Evolutionary conservation across 2,113 vertebrate genomes (phyloP), one percentile per base, ranked within the genome.

Genomic region (Grallaria varia): DNA sequence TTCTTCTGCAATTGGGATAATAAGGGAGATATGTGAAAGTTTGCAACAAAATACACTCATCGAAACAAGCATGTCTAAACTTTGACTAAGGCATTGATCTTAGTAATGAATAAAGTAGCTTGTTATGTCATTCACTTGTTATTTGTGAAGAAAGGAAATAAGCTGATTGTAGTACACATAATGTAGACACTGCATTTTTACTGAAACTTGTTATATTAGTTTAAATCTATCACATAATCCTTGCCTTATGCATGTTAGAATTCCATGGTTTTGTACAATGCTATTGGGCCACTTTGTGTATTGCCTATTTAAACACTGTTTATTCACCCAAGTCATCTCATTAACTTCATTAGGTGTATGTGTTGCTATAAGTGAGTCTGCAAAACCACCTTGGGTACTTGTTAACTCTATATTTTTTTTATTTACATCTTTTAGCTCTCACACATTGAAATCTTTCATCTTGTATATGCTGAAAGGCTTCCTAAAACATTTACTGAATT

Each of bases 1-100:
- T 93, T 60, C 23, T 90, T 76, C 49, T 80, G 28, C 73, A 85
- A 55, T 30, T 69, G 18, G 22, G 9, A 58, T 79, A 91, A 72
- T 60, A 68, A 85, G 18, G 30, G 15, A 76, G 59, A 64, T 64
- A 79, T 35, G 25, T 76, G 35, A 15, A 83, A 62, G 28, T 85
- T 60, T 49, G 20, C 67, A 85, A 68, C 37, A 47, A 85, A 92
- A 75, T 73, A 53, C 4, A 39, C 21, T 71, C 8, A 64, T 86
- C 49, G 60, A 73, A 83, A 90, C 45, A 93, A 71, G 9, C 9
- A 30, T 31, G 5, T 83, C 40, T 60, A 47, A 82, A 47, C 55
- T 84, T 86, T 74, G 52, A 25, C 14, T 64, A 59, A 52, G 37
- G 28, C n/a, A 45, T 27, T 81, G 64, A 55, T 74, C 75, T 62